A percentile compares a stretch with the other conserved stretches of the same genome.
phyloP scores from a whole-genome alignment of 2,888 invertebrate genomes.

The Geophilus truncorum region DNA sequence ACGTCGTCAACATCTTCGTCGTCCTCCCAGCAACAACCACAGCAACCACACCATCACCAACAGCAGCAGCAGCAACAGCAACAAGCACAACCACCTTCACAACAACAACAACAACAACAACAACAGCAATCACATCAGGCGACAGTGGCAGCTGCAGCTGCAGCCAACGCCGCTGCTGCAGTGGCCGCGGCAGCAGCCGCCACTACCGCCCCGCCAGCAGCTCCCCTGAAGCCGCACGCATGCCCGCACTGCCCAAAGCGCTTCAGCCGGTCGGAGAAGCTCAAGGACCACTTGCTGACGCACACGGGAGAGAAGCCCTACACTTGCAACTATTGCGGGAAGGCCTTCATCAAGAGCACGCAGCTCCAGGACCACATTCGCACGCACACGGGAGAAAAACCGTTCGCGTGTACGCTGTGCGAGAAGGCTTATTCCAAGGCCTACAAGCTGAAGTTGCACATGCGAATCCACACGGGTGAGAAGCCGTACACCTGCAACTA shows the following conservation, averaged over 20 bases:
- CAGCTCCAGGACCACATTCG: slow-evolving; percentile 40
- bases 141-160: slow-evolving; percentile 41
- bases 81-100: slow-evolving; percentile 47
- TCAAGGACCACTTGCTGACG: slow-evolving; percentile 33
- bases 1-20: slow-evolving; percentile 37
- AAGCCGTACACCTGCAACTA: slow-evolving; percentile 35
- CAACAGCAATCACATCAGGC: not conserved
- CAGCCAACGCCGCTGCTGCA: slow-evolving; percentile 44
- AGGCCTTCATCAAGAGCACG: slow-evolving; percentile 37
- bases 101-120: slow-evolving; percentile 48
- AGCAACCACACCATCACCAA: slow-evolving; percentile 48
- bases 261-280: slow-evolving; percentile 33
- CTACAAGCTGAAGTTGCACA: slow-evolving; percentile 35
- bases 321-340: slow-evolving; percentile 37
- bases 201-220: slow-evolving; percentile 36
- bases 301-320: slow-evolving; percentile 36
- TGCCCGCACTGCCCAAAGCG: slow-evolving; percentile 34
- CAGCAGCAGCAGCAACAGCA: slow-evolving; percentile 40
- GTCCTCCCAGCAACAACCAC: slow-evolving; percentile 18
- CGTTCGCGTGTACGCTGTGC: slow-evolving; percentile 33
- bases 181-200: slow-evolving; percentile 40
- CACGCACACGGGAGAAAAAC: slow-evolving; percentile 35
- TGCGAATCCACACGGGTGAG: slow-evolving; percentile 34
- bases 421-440: slow-evolving; percentile 35
- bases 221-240: slow-evolving; percentile 35